Base-by-base conservation (phyloP, 1,140 invertebrate species). In the Leptinotarsa texana region DNA sequence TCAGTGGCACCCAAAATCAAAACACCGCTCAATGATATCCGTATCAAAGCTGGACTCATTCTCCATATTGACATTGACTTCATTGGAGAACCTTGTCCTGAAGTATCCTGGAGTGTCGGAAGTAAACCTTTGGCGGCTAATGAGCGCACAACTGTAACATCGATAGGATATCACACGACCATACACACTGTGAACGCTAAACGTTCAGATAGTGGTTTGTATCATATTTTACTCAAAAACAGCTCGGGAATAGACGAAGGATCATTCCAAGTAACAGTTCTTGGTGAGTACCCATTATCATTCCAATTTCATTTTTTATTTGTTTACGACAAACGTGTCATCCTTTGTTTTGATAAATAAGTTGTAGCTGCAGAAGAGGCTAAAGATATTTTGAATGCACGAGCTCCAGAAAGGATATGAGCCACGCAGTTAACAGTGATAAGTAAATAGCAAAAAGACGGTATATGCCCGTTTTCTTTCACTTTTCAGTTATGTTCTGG, bases 1-100 rank as follows among this genome's bases (percentile, higher is more conserved):
- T 48, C 82, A 92, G 91, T 98, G 81, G 92, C 95, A 80, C 96
- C 96, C 3, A 97, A 96, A 87, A 98, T 98, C 81, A 92, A 95
- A 71, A 96, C 95, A 65, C 95, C 95, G 11, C 87, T 97, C 73
- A 91, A 93, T 79, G 94, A 97, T 81, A 91, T 96, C 71, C 91
- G 93, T 71, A 93, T 97, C 77, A 96, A 96, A 85, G 94, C 95
- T 79, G 97, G 97, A 68, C 93, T 96, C 69, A 95, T 97, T 63
- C 92, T 98, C 85, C 96, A 97, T 79, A 88, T 96, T 74, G 96
- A 98, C 82, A 93, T 98, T 65, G 92, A 97, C 83, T 98, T 96
- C 82, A 91, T 97, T 83, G 97, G 97, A 74, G 94, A 95, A 86
- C 95, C 95, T 11, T 89, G 91, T 72, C 96, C 96, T 61, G 93